These are phyloP conservation scores for Drosophila fungiperda DNA, from an alignment of 2,888 invertebrate species.

Conservation along the genomic window DNA sequence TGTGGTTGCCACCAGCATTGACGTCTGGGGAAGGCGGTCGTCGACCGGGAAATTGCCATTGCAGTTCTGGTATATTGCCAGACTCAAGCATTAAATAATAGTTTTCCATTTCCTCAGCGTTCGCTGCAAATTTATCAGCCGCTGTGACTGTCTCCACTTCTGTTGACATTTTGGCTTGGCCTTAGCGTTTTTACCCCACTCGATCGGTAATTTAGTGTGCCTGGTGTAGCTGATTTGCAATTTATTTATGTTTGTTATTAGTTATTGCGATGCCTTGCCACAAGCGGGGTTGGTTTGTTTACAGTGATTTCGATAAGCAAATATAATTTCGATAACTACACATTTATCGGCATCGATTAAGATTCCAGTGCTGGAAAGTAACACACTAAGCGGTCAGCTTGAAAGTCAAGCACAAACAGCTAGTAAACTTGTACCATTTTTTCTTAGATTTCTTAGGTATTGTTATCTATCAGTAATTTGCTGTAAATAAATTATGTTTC, in stretches of 20 bases:
- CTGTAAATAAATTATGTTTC: background rate
- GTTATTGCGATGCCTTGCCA: background rate
- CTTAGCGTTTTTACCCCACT: background rate
- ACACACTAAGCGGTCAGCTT: slow-evolving; percentile 9
- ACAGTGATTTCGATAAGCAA: background rate
- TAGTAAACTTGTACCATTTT: slow-evolving; percentile 13
- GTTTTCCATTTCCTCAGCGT: slow-evolving; percentile 89
- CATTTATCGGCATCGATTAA: slow-evolving; percentile 22
- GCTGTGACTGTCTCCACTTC: slow-evolving; percentile 73
- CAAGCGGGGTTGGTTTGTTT: background rate
- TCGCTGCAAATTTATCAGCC: slow-evolving; percentile 68
- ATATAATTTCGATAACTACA: slow-evolving; percentile 18
- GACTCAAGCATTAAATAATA: slow-evolving; percentile 90
- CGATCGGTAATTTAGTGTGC: background rate
- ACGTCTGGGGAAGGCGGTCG: slow-evolving; percentile 89
- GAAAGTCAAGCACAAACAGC: background rate
- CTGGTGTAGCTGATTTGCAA: background rate
- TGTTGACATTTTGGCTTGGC: slow-evolving; percentile 51
- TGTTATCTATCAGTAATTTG: background rate
- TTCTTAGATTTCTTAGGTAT: background rate
- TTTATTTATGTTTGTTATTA: background rate
- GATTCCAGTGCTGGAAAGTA: slow-evolving; percentile 33
- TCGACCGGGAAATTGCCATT: slow-evolving; percentile 93
- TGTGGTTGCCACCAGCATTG: slow-evolving; percentile 84
- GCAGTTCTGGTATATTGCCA: slow-evolving; percentile 88